A percentile compares a stretch with the other conserved stretches of the same genome.
Conservation (phyloP, 1,140 invertebrate species). For the Diuraphis noxia region DNA sequence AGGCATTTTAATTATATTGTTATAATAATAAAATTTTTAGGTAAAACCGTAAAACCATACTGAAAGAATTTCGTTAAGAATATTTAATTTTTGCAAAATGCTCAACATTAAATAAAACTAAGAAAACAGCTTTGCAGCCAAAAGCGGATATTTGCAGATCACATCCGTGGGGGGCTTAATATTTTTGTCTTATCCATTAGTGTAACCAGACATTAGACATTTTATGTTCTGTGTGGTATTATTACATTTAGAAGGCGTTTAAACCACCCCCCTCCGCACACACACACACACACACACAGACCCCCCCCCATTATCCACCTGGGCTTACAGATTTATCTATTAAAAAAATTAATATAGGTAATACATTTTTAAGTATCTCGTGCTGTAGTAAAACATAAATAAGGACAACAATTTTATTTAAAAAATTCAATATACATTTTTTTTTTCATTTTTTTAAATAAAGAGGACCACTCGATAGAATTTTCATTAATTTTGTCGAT, state of each 20-base stretch:
- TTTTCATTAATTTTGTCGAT: constrained; percentile 71
- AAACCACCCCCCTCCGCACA: no score
- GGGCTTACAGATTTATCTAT: no score
- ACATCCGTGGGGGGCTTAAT: no score
- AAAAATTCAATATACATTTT: background rate
- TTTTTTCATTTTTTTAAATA: no score
- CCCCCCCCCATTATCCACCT: no score
- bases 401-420: background rate
- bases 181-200: no score
- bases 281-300: no score
- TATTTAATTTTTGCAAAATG: background rate
- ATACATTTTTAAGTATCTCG: no score
- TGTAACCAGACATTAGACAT: no score
- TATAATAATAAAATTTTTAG: background rate
- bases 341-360: background rate
- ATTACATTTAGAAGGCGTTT: no score
- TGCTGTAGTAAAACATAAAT: background rate
- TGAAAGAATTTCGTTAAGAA: background rate
- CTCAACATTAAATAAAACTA: background rate
- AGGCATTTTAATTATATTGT: background rate
- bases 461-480: constrained; percentile 60
- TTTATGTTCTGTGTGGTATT: no score
- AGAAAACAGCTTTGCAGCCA: background rate
- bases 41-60: background rate
- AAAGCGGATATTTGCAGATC: no score